Conservation (phyloP, 2,888 invertebrate species). For the Chaetoderma sp. region DNA sequence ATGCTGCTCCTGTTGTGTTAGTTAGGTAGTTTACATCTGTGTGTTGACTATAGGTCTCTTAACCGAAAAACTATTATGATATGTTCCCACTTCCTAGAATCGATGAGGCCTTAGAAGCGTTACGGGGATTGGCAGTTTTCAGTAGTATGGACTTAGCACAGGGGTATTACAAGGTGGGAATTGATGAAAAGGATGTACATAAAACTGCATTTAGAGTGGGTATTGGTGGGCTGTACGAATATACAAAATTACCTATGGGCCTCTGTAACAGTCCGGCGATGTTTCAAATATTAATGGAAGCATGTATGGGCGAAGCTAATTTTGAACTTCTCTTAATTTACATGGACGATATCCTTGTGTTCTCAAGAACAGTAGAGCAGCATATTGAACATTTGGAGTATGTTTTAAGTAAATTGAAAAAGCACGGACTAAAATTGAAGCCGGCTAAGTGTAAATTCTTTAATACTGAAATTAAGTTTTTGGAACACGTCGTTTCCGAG, state of each 20-base stretch:
- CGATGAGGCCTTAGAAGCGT: conserved; percentile 36
- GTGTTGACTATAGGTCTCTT: conserved; percentile 39
- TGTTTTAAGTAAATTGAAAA: not conserved
- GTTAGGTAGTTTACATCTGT: conserved; percentile 41
- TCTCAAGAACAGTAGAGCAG: conserved; percentile 2
- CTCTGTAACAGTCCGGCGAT: not conserved
- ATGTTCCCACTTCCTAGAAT: conserved; percentile 42
- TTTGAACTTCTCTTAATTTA: conserved; percentile 1
- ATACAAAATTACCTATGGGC: conserved; percentile 2
- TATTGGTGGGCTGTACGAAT: conserved; percentile 3
- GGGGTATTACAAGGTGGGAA: conserved; percentile 40
- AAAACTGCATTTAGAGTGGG: conserved; percentile 7
- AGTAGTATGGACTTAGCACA: conserved; percentile 37
- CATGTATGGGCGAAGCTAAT: not conserved
- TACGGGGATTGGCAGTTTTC: conserved; percentile 33
- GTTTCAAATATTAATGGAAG: conserved; percentile 9
- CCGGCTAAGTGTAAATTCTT: conserved; percentile 6
- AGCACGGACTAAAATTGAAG: not conserved
- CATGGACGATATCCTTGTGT: conserved; percentile 6
- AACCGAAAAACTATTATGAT: conserved; percentile 43
- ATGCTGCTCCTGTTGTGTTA: conserved; percentile 40
- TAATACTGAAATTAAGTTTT: not conserved
- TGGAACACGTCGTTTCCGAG: not conserved
- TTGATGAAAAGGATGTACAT: conserved; percentile 21
- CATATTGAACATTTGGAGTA: not conserved